phyloP scores from a whole-genome alignment of 2,888 invertebrate species.

The Drosophila anceps region DNA sequence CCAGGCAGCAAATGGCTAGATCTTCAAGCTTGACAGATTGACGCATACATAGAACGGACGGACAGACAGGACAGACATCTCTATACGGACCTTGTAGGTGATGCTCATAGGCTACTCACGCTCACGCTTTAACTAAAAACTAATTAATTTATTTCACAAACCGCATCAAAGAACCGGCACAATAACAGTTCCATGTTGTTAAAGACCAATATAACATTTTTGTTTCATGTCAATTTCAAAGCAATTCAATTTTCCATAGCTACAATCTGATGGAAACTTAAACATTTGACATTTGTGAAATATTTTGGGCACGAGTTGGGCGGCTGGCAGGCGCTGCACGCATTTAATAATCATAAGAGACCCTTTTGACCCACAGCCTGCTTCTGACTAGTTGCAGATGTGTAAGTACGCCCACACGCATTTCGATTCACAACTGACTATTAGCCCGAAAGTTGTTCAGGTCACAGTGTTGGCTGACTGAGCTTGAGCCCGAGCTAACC shows the following conservation, averaged over 20 bases:
- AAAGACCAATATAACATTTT: background rate
- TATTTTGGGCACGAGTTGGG: background rate
- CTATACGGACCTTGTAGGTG: no score
- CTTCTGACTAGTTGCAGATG: slow-evolving; percentile 55
- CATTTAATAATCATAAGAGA: slow-evolving; percentile 5
- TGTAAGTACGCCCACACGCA: slow-evolving; percentile 45
- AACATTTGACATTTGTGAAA: background rate
- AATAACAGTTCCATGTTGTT: no score
- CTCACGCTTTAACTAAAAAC: background rate
- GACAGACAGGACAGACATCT: no score
- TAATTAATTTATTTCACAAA: slow-evolving; percentile 5
- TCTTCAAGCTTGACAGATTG: no score
- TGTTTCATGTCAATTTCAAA: background rate
- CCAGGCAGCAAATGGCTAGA: no score
- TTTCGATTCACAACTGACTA: slow-evolving; percentile 35
- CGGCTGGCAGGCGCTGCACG: slow-evolving; percentile 28
- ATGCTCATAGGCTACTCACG: no score
- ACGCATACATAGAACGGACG: no score
- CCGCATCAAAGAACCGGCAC: slow-evolving; percentile 1
- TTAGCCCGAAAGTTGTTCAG: background rate
- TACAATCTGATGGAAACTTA: background rate
- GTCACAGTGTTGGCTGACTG: slow-evolving; percentile 3
- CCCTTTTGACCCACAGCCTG: slow-evolving; percentile 31
- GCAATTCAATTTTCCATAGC: slow-evolving; percentile 2
- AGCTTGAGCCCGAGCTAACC: slow-evolving; percentile 41